Evolutionary conservation across 2,113 vertebrate species (phyloP).

Genomic region (Origma solitaria): DNA sequence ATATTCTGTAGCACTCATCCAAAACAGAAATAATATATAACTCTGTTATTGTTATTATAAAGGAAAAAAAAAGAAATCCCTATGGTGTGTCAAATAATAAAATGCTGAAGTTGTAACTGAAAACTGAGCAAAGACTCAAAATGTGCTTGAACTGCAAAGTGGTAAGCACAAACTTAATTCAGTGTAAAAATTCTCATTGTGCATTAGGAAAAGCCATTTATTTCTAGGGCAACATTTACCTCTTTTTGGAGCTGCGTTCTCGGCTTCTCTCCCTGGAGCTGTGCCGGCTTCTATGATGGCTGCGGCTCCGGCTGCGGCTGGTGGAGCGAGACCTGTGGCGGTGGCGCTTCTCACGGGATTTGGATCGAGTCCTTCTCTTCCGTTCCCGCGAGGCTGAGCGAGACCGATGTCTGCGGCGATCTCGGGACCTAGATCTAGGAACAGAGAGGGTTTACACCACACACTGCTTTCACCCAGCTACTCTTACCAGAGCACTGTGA

Average conservation of each 20-base stretch:
- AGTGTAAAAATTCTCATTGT: neutral
- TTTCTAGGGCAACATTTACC: conserved; percentile 42
- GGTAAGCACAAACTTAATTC: neutral
- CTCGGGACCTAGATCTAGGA: conserved; percentile 76
- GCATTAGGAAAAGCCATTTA: neutral
- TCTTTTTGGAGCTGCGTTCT: conserved; percentile 77
- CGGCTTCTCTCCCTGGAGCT: conserved; percentile 80
- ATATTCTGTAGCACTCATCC: neutral
- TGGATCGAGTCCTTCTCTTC: conserved; percentile 78
- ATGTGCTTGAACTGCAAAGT: neutral
- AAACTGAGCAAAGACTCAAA: neutral
- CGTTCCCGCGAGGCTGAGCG: conserved; percentile 79
- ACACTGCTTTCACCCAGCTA: neutral
- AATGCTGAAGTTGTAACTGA: neutral
- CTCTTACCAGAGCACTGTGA: neutral
- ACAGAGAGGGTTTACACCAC: neutral
- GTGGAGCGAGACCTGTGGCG: conserved; percentile 73
- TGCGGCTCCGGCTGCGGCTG: conserved; percentile 78
- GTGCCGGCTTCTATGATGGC: conserved; percentile 79
- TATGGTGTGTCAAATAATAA: neutral
- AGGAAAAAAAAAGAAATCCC: neutral
- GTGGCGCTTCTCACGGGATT: conserved; percentile 78
- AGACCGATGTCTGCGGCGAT: conserved; percentile 76
- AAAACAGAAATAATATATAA: neutral
- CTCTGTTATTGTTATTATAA: neutral